Evolutionary conservation across 1,140 invertebrate genomes (phyloP).

Genomic region (Tetraneura akinire): DNA sequence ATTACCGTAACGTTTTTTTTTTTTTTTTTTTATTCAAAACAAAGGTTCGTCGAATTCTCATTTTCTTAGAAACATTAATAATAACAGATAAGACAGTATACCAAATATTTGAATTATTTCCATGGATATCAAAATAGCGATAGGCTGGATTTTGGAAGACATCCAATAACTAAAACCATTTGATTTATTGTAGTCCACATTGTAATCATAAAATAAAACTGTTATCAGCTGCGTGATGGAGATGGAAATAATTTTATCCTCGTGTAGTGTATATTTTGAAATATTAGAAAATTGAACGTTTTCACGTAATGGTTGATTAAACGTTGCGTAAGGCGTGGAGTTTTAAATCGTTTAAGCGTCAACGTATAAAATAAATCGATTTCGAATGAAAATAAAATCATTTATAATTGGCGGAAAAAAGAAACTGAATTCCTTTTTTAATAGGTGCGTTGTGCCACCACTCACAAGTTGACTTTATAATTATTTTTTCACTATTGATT

Average conservation of each 20-base stretch:
- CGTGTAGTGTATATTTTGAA: neutral
- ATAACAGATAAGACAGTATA: neutral
- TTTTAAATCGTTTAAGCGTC: conserved; percentile 16
- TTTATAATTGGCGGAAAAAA: conserved; percentile 5
- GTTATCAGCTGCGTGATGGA: neutral
- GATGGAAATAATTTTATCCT: neutral
- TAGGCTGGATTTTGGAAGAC: neutral
- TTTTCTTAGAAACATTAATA: neutral
- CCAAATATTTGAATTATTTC: conserved; percentile 8
- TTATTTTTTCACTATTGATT: neutral
- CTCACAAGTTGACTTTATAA: neutral
- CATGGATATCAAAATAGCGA: neutral
- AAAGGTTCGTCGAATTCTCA: neutral
- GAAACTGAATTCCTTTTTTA: neutral
- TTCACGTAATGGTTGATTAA: neutral
- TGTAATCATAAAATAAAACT: neutral
- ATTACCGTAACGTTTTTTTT: neutral
- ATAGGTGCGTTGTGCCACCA: neutral
- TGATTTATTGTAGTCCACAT: conserved; percentile 2
- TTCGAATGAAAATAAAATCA: conserved; percentile 1
- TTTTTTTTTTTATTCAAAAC: neutral
- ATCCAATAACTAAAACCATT: conserved; percentile 31
- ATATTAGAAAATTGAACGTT: conserved; percentile 15
- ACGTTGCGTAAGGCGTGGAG: neutral
- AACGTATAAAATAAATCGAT: neutral